phyloP scores from a whole-genome alignment of 2,113 vertebrate species.

The Pristiophorus japonicus region DNA sequence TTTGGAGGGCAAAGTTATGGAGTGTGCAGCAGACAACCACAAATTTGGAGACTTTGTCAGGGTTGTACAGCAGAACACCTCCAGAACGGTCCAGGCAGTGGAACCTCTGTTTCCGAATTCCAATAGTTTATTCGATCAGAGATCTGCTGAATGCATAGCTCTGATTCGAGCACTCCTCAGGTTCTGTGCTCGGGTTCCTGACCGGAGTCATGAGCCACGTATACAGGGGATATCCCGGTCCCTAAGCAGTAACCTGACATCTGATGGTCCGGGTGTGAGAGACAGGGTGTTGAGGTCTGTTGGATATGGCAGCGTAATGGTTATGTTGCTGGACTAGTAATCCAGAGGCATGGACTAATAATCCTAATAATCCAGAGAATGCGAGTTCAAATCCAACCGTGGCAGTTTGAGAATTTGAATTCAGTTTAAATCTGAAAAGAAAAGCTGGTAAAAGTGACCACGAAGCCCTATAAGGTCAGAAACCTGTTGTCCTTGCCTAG shows the following conservation, averaged over 20 bases:
- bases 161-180: background rate
- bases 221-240: background rate
- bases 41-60: background rate
- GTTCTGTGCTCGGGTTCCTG: background rate
- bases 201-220: background rate
- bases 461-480: background rate
- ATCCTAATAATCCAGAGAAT: background rate
- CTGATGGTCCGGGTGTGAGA: background rate
- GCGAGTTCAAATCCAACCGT: background rate
- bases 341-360: background rate
- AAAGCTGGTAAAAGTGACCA: background rate
- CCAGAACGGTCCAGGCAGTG: background rate
- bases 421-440: background rate
- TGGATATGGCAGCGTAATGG: background rate
- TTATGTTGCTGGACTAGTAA: background rate
- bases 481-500: background rate
- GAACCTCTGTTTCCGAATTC: background rate
- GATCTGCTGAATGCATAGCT: background rate
- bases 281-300: background rate
- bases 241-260: background rate
- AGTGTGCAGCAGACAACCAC: background rate
- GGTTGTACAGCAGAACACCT: background rate
- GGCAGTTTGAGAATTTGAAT: background rate
- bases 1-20: too few relatives aligned
- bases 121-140: background rate